Conservation (phyloP, 2,797 vertebrate species). For the Glyptemys insculpta region DNA sequence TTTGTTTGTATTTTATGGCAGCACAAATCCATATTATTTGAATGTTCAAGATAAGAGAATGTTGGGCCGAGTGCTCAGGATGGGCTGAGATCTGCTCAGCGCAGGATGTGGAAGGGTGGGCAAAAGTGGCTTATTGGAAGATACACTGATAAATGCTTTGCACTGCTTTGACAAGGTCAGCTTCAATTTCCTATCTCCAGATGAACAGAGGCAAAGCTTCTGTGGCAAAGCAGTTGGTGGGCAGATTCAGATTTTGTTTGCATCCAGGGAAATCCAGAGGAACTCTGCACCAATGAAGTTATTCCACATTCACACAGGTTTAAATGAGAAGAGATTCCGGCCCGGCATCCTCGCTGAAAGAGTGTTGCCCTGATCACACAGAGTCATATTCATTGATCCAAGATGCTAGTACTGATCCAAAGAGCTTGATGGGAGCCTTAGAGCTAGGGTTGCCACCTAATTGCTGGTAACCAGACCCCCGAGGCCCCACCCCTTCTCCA, state of each 20-base stretch:
- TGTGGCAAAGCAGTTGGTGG: background rate
- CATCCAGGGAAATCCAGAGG: background rate
- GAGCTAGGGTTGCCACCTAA: too few species aligned
- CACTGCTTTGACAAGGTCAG: background rate
- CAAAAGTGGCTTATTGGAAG: background rate
- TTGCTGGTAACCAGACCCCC: too few species aligned
- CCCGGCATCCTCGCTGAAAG: background rate
- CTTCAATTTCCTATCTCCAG: fast-evolving
- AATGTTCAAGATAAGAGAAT: background rate
- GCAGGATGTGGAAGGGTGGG: background rate
- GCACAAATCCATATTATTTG: background rate
- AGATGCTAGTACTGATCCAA: background rate
- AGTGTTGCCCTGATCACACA: background rate
- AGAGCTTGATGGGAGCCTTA: background rate
- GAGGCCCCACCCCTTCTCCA: background rate
- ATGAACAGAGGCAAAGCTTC: background rate
- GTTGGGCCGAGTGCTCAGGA: background rate
- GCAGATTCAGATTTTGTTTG: background rate
- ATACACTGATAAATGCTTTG: too few species aligned
- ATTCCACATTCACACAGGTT: background rate
- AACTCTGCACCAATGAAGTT: background rate
- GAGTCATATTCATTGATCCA: background rate
- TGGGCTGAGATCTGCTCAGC: background rate
- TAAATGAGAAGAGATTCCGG: background rate
- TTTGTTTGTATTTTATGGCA: background rate